Evolutionary conservation across 2,888 invertebrate species (phyloP).

Genomic region (Drosophila stalkeri): DNA sequence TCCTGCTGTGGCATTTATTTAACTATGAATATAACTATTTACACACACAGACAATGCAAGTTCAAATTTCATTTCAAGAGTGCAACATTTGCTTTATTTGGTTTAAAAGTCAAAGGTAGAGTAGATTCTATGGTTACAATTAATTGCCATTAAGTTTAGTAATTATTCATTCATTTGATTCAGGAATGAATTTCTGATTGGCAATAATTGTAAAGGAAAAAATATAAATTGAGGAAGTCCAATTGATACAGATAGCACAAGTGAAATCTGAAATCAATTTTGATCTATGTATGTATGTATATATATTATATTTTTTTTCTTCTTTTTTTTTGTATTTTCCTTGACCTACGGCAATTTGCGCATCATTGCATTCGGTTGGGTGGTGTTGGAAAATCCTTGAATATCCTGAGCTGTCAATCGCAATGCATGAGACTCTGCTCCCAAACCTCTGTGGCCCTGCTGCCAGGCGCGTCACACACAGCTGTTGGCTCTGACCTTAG

Average conservation of each 20-base stretch:
- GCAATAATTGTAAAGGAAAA: background rate
- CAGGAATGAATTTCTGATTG: background rate
- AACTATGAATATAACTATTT: background rate
- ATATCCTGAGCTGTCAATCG: conserved; percentile 65
- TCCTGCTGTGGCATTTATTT: background rate
- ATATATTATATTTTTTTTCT: background rate
- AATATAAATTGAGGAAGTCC: no score
- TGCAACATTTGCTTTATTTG: background rate
- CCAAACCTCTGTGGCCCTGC: background rate
- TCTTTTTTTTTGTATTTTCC: background rate
- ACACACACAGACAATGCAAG: background rate
- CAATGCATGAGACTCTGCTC: conserved; percentile 45
- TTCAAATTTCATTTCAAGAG: background rate
- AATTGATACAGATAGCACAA: background rate
- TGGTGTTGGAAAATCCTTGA: conserved; percentile 37
- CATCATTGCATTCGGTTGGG: conserved; percentile 24
- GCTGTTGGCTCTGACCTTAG: conserved; percentile 54
- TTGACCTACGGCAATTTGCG: conserved; percentile 36
- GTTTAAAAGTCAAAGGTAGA: background rate
- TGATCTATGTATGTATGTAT: background rate
- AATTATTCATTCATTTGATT: background rate
- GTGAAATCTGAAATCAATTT: conserved; percentile 9
- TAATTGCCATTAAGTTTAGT: background rate
- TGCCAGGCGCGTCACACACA: conserved; percentile 40
- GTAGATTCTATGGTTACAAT: no score